Conservation (phyloP, 2,888 invertebrate genomes). For the Caenorhabditis sp. region DNA sequence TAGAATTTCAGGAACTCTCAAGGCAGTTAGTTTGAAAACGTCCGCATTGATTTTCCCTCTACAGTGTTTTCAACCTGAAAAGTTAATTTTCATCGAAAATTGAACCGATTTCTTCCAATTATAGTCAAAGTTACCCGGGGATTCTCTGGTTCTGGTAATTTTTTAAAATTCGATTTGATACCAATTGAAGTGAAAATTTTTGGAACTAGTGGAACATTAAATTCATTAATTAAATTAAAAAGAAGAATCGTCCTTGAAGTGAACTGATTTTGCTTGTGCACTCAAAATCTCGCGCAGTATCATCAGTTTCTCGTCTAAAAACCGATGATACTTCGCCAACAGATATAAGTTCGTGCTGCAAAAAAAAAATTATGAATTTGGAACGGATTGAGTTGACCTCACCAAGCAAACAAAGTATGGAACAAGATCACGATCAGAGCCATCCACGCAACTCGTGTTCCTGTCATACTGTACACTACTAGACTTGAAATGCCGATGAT, state of each 20-base stretch:
- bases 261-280: constrained; percentile 71
- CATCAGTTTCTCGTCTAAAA: constrained; percentile 68
- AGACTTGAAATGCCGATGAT: constrained; percentile 59
- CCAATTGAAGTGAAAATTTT: constrained; percentile 6
- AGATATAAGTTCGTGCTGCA: constrained; percentile 68
- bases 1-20: too few relatives aligned
- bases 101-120: background rate
- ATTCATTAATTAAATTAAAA: constrained; percentile 18
- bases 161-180: constrained; percentile 15
- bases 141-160: background rate
- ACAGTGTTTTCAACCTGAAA: too few relatives aligned
- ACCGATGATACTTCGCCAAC: constrained; percentile 65
- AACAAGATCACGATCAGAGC: constrained; percentile 46
- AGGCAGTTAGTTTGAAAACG: too few relatives aligned
- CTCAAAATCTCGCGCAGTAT: constrained; percentile 65
- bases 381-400: background rate
- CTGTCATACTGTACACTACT: constrained; percentile 63
- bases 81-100: background rate
- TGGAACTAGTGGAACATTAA: background rate
- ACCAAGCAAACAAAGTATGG: constrained; percentile 50
- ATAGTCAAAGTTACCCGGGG: background rate
- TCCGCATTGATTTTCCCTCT: too few relatives aligned
- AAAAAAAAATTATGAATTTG: constrained; percentile 26
- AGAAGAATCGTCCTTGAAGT: constrained; percentile 70
- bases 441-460: constrained; percentile 57